A percentile compares a stretch with the other conserved stretches of the same genome.
Conservation (phyloP, 2,888 invertebrate genomes). For the Erpobdella octoculata region DNA sequence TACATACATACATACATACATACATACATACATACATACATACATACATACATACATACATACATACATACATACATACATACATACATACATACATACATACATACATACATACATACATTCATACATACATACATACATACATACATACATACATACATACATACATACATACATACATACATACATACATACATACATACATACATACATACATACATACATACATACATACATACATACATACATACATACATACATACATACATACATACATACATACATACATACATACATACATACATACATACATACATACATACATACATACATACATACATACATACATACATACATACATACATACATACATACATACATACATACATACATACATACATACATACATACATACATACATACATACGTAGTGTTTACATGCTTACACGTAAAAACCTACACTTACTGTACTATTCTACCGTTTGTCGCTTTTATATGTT, state of each 20-base stretch:
- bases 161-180: slow-evolving; percentile 28
- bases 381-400: slow-evolving; percentile 10
- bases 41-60: slow-evolving; percentile 20
- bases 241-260: slow-evolving; percentile 11
- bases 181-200: slow-evolving; percentile 25
- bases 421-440: too few relatives aligned
- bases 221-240: slow-evolving; percentile 21
- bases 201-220: slow-evolving; percentile 16
- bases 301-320: slow-evolving; percentile 19
- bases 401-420: slow-evolving; percentile 7
- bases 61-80: slow-evolving; percentile 28
- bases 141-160: slow-evolving; percentile 30
- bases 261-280: slow-evolving; percentile 13
- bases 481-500: too few relatives aligned
- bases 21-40: slow-evolving; percentile 25
- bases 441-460: too few relatives aligned
- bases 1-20: slow-evolving; percentile 26
- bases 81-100: too few relatives aligned
- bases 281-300: slow-evolving; percentile 15
- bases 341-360: slow-evolving; percentile 24
- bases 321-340: slow-evolving; percentile 18
- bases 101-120: too few relatives aligned
- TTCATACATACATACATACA: slow-evolving; percentile 29
- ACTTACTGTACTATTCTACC: too few relatives aligned
- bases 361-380: slow-evolving; percentile 19